Conservation (phyloP, 2,888 invertebrate genomes). For the Polia nebulosa region DNA sequence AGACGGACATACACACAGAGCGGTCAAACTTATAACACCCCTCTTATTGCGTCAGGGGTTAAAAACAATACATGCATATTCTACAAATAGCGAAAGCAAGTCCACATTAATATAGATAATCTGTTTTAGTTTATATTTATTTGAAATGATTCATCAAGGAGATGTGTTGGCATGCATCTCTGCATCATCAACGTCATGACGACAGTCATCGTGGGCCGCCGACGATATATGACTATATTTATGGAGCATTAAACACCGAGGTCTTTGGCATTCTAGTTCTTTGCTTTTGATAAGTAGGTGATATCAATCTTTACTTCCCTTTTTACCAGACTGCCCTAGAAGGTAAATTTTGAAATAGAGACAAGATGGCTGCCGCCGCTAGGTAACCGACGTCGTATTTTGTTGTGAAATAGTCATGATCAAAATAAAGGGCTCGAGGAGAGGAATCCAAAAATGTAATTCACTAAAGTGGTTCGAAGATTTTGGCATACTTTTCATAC, state of each 20-base stretch:
- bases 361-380: too few species aligned
- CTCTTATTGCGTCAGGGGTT: too few species aligned
- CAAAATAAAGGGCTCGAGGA: too few species aligned
- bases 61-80: constrained; percentile 50
- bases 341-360: too few species aligned
- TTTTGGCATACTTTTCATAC: too few species aligned
- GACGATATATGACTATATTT: neutral
- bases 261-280: neutral
- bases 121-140: constrained; percentile 54
- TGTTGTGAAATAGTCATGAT: too few species aligned
- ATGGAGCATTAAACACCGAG: neutral
- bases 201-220: constrained; percentile 23
- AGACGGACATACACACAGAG: too few species aligned
- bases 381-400: too few species aligned
- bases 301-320: neutral
- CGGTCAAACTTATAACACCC: too few species aligned
- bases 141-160: constrained; percentile 52
- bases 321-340: neutral
- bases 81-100: constrained; percentile 47
- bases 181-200: constrained; percentile 36
- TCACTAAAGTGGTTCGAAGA: too few species aligned
- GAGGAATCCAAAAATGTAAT: too few species aligned
- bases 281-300: neutral
- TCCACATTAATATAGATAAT: constrained; percentile 35
- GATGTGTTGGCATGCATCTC: constrained; percentile 42